Evolutionary conservation across 2,888 invertebrate genomes (phyloP).

Genomic region (Microctonus aethiopoides): DNA sequence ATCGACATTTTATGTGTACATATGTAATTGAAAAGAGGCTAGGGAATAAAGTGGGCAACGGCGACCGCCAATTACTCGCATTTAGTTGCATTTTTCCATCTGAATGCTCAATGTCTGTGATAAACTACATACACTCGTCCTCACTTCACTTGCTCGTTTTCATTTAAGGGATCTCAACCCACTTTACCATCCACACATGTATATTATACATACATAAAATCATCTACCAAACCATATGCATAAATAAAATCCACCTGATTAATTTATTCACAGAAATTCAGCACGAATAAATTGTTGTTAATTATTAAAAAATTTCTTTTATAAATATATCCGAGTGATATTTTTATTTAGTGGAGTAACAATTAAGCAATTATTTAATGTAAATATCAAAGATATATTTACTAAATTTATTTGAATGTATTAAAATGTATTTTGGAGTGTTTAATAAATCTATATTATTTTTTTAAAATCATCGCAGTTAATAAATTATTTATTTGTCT

Average conservation of each 20-base stretch:
- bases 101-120: conserved; percentile 64
- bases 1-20: neutral
- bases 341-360: no score
- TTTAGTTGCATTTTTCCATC: conserved; percentile 67
- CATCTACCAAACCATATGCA: neutral
- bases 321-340: no score
- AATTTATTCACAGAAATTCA: neutral
- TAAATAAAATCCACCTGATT: neutral
- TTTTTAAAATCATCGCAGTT: no score
- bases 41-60: conserved; percentile 33
- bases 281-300: no score
- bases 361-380: no score
- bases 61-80: conserved; percentile 63
- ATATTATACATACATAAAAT: neutral
- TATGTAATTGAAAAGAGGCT: neutral
- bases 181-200: conserved; percentile 50
- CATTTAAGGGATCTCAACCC: conserved; percentile 64
- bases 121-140: conserved; percentile 52
- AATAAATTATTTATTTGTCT: no score
- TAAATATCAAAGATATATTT: no score
- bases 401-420: no score
- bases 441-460: no score
- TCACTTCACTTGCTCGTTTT: conserved; percentile 50
- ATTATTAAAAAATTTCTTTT: no score
- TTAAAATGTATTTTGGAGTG: no score